Percentiles rank a stretch among this genome's conserved stretches.
These are phyloP conservation scores for Eupelmus urozonus DNA, from an alignment of 2,888 invertebrate genomes.

Conservation along the genomic window DNA sequence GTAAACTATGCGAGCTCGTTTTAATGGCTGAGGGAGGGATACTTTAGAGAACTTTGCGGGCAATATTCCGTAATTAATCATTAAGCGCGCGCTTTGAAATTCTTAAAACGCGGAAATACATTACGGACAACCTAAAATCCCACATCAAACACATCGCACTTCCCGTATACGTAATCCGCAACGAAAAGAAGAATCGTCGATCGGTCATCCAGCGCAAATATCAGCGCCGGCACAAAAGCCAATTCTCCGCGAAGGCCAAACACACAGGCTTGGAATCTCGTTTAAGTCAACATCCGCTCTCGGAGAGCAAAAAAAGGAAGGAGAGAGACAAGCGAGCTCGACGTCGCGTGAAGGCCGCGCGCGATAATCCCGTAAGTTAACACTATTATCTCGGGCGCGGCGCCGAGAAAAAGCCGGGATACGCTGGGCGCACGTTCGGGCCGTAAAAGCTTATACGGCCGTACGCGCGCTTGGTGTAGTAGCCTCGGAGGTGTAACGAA, in stretches of 20 bases:
- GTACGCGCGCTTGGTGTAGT: not conserved
- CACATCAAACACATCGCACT: too few relatives aligned
- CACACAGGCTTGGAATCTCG: conserved; percentile 28
- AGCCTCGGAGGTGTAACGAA: conserved; percentile 45
- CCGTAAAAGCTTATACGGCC: conserved; percentile 28
- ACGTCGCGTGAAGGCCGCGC: conserved; percentile 15
- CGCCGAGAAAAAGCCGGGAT: conserved; percentile 24
- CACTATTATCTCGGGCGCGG: conserved; percentile 65
- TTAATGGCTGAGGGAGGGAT: too few relatives aligned
- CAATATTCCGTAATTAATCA: too few relatives aligned
- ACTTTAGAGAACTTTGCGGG: too few relatives aligned
- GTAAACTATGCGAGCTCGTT: too few relatives aligned
- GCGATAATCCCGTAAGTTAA: conserved; percentile 65
- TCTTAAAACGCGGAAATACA: too few relatives aligned
- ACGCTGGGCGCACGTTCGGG: not conserved
- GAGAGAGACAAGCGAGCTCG: not conserved
- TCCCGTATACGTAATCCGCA: too few relatives aligned
- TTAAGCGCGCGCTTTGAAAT: too few relatives aligned
- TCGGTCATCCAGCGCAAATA: conserved; percentile 3
- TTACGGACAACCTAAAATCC: not conserved
- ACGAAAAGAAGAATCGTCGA: too few relatives aligned
- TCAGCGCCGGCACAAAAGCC: not conserved
- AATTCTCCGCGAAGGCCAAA: conserved; percentile 15
- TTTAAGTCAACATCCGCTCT: conserved; percentile 46
- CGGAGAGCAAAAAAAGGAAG: not conserved